These are phyloP conservation scores for Zaprionus lineosus DNA, from an alignment of 2,888 invertebrate species.

Conservation along the genomic window DNA sequence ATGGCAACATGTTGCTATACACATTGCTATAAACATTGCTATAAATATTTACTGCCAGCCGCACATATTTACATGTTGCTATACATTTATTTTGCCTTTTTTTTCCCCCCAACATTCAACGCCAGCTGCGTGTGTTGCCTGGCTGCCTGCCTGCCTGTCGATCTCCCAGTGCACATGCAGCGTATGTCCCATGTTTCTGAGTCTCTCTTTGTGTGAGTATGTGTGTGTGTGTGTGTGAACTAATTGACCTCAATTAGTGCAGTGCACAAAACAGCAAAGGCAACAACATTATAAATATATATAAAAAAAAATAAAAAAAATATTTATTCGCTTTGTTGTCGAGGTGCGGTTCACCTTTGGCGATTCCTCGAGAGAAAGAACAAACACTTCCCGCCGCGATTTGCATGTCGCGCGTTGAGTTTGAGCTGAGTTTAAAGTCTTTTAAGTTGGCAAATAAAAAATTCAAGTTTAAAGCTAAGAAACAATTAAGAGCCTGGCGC, in stretches of 20 bases:
- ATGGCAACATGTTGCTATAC: slow-evolving; percentile 51
- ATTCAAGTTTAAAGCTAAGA: too few relatives aligned
- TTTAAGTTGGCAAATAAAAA: too few relatives aligned
- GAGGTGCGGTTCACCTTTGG: slow-evolving; percentile 35
- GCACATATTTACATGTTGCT: background rate
- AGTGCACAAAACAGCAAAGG: slow-evolving; percentile 30
- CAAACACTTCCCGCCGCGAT: too few relatives aligned
- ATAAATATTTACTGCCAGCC: too few relatives aligned
- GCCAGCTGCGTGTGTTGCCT: slow-evolving; percentile 48
- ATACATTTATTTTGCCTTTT: slow-evolving; percentile 40
- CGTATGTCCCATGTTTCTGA: too few relatives aligned
- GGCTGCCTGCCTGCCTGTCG: too few relatives aligned
- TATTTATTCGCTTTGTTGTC: slow-evolving; percentile 35
- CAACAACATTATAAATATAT: slow-evolving; percentile 8
- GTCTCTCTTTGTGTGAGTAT: slow-evolving; percentile 8
- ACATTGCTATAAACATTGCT: too few relatives aligned
- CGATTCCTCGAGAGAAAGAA: slow-evolving; percentile 15
- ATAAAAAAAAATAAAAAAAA: slow-evolving; percentile 21
- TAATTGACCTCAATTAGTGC: slow-evolving; percentile 81
- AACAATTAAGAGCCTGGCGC: too few relatives aligned
- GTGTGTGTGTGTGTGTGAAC: slow-evolving; percentile 65
- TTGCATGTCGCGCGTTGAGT: too few relatives aligned
- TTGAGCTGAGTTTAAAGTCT: too few relatives aligned
- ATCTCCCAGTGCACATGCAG: background rate
- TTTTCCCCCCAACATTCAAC: slow-evolving; percentile 45